Base-by-base conservation (phyloP, 1,140 invertebrate genomes). In the Zaprionus lachaisei region DNA sequence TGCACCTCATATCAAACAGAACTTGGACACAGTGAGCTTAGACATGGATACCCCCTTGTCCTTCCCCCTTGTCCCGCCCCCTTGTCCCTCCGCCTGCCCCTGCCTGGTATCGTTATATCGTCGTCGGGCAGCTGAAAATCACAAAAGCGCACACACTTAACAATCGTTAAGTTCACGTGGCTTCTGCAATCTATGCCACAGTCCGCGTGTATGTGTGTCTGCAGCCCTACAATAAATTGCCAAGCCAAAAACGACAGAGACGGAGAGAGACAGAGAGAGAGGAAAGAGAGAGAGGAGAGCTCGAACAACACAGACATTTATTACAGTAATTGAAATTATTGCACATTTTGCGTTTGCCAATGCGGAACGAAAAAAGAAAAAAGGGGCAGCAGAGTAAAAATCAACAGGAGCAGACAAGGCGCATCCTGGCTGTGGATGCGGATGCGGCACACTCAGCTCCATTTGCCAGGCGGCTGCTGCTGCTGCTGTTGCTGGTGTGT, bases 301-400 rank as follows among this genome's bases (percentile, higher is more conserved):
- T 51, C 47, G 58, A 81, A 79, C 78, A 80, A 92, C 76, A 83
- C 80, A 91, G 91, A 91, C 86, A 92, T 92, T 92, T 92, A 92
- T 92, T 87, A 92, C 75, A 85, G 90, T 91, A 92, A 92, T 92
- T 92, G 91, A 92, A 92, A 92, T 92, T 92, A 92, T 91, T 87
- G 86, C 86, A 92, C 79, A 87, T 91, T 89, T 89, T 81, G 76
- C 89, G 87, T 74, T 83, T 84, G 82, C 80, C 85, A 86, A 78
- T 79, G 62, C 74, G 71, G 31, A 84, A 61, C 55, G 61, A 9
- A 37, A 24, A 9, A n/a, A n/a, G 37, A 38, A 34, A 17, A 9
- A 15, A 49, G 9, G 34, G 12, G 28, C 38, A 38, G 67, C 62
- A 22, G 15, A 47, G 58, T 26, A 60, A 56, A 62, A 69, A 65